A percentile compares a stretch with the other conserved stretches of the same genome.
phyloP scores from a whole-genome alignment of 1,140 invertebrate species.

The Scaptomyza pallida region DNA sequence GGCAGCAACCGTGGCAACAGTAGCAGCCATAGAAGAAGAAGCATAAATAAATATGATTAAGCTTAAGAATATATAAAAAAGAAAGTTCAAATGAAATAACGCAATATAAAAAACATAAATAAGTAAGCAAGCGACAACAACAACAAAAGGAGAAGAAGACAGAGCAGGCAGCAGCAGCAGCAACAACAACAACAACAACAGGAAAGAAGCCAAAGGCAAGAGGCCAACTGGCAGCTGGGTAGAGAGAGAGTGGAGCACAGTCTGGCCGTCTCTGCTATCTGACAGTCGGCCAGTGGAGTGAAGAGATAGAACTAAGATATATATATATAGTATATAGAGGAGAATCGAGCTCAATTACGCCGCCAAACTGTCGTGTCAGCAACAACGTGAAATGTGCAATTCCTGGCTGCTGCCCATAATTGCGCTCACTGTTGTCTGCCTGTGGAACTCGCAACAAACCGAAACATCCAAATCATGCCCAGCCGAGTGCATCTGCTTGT shows the following conservation, averaged over 20 bases:
- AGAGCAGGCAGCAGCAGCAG: neutral
- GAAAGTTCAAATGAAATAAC: conserved; percentile 82
- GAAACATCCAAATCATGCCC: conserved; percentile 86
- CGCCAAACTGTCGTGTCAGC: conserved; percentile 82
- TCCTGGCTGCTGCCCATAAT: conserved; percentile 84
- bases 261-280: neutral
- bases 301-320: neutral
- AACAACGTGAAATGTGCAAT: conserved; percentile 84
- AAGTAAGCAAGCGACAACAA: conserved; percentile 56
- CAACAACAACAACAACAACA: neutral
- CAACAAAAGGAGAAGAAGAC: too few species aligned
- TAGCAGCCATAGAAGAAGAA: conserved; percentile 43
- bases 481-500: conserved; percentile 91
- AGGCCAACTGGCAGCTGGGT: conserved; percentile 29
- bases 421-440: conserved; percentile 84
- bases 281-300: neutral
- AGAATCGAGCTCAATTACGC: conserved; percentile 82
- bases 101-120: conserved; percentile 77
- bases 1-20: conserved; percentile 35
- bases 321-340: conserved; percentile 21
- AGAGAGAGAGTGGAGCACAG: conserved; percentile 40
- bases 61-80: conserved; percentile 82
- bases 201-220: conserved; percentile 20
- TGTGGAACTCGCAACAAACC: conserved; percentile 83
- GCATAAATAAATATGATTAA: conserved; percentile 82